Evolutionary conservation across 1,140 invertebrate genomes (phyloP).

Genomic region (Cataglyphis hispanica): DNA sequence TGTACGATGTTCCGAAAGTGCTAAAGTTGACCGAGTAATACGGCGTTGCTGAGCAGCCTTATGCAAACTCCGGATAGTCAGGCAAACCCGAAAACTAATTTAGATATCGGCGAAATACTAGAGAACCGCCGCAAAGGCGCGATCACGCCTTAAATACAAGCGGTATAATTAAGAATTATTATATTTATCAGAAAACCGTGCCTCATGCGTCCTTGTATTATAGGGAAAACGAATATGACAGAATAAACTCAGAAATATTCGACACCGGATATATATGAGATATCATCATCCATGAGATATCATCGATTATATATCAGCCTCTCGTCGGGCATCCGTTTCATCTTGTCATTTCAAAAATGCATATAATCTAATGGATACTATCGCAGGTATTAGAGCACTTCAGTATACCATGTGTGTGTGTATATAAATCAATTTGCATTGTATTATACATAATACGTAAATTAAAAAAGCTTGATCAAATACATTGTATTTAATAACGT

Average conservation of each 20-base stretch:
- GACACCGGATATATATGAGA: too few relatives aligned
- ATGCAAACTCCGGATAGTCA: neutral
- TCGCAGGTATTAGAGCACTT: neutral
- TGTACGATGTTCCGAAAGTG: neutral
- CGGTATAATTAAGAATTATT: neutral
- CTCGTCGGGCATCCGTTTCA: neutral
- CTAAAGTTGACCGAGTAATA: conserved; percentile 27
- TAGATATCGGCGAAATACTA: neutral
- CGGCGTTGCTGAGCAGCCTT: neutral
- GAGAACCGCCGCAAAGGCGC: neutral
- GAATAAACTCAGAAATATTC: neutral
- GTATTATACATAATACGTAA: too few relatives aligned
- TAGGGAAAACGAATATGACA: too few relatives aligned
- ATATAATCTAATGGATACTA: conserved; percentile 9
- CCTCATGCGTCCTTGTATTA: neutral
- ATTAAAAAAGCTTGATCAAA: too few relatives aligned
- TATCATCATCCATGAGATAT: neutral
- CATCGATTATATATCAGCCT: neutral
- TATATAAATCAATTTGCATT: too few relatives aligned
- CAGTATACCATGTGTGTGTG: neutral
- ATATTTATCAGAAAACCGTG: neutral
- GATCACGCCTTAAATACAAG: neutral
- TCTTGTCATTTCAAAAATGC: neutral
- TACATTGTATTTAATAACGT: neutral
- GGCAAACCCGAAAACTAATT: neutral